phyloP scores from a whole-genome alignment of 2,113 vertebrate species.

The Willisornis vidua region DNA sequence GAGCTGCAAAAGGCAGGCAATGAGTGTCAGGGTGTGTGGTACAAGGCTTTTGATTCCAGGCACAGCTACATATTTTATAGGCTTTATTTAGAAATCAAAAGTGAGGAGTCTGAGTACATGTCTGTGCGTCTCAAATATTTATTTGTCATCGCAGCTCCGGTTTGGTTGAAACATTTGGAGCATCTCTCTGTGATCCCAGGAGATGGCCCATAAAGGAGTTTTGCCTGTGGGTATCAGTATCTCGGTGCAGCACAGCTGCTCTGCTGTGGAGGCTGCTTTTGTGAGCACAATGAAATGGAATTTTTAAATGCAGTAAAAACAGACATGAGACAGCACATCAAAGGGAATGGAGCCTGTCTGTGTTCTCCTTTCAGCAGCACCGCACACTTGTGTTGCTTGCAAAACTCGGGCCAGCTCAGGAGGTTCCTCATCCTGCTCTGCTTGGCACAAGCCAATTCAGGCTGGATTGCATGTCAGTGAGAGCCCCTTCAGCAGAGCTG shows the following conservation, averaged over 20 bases:
- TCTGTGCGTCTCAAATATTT: slow-evolving; percentile 65
- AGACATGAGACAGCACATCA: slow-evolving; percentile 60
- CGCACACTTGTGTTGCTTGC: neutral
- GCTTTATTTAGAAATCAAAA: slow-evolving; percentile 62
- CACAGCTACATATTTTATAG: slow-evolving; percentile 45
- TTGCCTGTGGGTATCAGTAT: slow-evolving; percentile 71
- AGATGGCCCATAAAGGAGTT: slow-evolving; percentile 64
- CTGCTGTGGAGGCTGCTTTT: slow-evolving; percentile 52
- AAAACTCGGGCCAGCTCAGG: neutral
- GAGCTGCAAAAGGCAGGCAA: neutral
- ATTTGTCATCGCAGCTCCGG: slow-evolving; percentile 47
- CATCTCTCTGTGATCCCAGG: slow-evolving; percentile 43
- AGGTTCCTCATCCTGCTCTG: neutral
- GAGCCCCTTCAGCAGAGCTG: slow-evolving; percentile 13
- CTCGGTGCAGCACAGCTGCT: slow-evolving; percentile 66
- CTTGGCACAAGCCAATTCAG: neutral
- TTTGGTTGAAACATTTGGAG: slow-evolving; percentile 53
- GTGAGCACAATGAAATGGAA: slow-evolving; percentile 67
- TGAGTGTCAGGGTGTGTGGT: neutral
- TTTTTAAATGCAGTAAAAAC: slow-evolving; percentile 68
- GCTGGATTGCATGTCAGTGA: slow-evolving; percentile 6
- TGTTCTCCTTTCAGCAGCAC: neutral
- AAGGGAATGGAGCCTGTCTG: slow-evolving; percentile 9
- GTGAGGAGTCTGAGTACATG: slow-evolving; percentile 11
- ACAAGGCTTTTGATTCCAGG: slow-evolving; percentile 1